Percentiles rank a stretch among this genome's conserved stretches.
Conservation (phyloP, 2,888 invertebrate species). For the Lasioglossum marginatum region DNA sequence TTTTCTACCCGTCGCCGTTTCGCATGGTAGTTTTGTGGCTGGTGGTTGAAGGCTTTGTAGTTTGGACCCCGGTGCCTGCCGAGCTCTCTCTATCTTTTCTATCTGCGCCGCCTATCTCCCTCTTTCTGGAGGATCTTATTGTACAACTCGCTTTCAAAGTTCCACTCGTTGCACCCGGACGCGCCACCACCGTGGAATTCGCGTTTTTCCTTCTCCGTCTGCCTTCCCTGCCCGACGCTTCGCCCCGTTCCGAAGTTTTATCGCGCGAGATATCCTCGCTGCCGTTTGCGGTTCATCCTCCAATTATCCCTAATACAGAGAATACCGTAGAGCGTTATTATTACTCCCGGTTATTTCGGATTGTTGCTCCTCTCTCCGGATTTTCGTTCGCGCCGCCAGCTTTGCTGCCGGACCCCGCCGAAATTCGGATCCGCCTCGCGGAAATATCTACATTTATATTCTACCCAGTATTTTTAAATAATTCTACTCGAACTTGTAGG, state of each 20-base stretch:
- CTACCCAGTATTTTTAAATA: not conserved
- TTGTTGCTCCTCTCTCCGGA: conserved; percentile 56
- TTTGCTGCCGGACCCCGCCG: conserved; percentile 13
- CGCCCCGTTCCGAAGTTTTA: conserved; percentile 62
- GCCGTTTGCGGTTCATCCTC: conserved; percentile 76
- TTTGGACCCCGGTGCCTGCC: conserved; percentile 49
- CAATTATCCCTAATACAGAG: conserved; percentile 77
- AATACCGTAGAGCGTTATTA: conserved; percentile 74
- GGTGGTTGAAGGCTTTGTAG: conserved; percentile 69
- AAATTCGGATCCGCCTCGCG: conserved; percentile 16
- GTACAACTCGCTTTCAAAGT: conserved; percentile 69
- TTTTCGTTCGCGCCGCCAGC: conserved; percentile 48
- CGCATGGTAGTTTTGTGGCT: conserved; percentile 64
- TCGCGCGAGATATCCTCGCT: conserved; percentile 70
- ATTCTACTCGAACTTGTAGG: not conserved
- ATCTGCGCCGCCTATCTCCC: conserved; percentile 53
- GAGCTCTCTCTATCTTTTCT: conserved; percentile 49
- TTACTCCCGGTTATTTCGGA: conserved; percentile 70
- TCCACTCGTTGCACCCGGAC: conserved; percentile 70
- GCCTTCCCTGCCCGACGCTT: conserved; percentile 8
- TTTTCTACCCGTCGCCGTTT: conserved; percentile 61
- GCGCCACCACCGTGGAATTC: conserved; percentile 69
- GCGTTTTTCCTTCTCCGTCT: conserved; percentile 64
- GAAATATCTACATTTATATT: not conserved
- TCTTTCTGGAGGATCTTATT: conserved; percentile 65